Percentiles rank a stretch among this genome's conserved stretches.
phyloP scores from a whole-genome alignment of 2,888 invertebrate species.

The Dorcus hopei region DNA sequence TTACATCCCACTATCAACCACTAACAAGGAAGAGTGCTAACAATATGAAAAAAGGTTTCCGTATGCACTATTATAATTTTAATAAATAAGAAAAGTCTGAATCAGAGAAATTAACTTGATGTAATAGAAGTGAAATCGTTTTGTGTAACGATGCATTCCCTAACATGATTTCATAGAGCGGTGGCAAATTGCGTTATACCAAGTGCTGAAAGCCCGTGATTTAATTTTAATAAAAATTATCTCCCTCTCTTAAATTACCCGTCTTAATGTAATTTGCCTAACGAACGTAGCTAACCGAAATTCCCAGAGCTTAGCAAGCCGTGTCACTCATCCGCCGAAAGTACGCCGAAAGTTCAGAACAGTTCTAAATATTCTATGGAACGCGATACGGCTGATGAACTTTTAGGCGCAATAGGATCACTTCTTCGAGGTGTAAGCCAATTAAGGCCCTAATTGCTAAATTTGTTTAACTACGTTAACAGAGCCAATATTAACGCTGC shows the following conservation, averaged over 20 bases:
- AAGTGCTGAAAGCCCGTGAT: slow-evolving; percentile 32
- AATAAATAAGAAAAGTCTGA: no score
- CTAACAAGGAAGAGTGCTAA: no score
- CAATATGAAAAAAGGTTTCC: no score
- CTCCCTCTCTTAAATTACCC: slow-evolving; percentile 35
- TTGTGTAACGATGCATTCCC: slow-evolving; percentile 27
- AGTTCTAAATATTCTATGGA: slow-evolving; percentile 35
- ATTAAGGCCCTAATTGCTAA: slow-evolving; percentile 33
- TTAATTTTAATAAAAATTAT: slow-evolving; percentile 40
- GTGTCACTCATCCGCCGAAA: slow-evolving; percentile 34
- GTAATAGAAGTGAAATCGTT: background rate
- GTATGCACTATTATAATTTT: no score
- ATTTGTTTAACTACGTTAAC: slow-evolving; percentile 32
- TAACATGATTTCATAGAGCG: slow-evolving; percentile 26
- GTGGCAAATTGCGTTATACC: slow-evolving; percentile 27
- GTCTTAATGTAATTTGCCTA: slow-evolving; percentile 39
- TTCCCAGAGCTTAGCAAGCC: slow-evolving; percentile 33
- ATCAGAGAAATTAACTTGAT: no score
- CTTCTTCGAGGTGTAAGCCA: slow-evolving; percentile 32
- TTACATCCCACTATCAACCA: no score
- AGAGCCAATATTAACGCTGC: slow-evolving; percentile 28
- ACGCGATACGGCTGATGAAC: slow-evolving; percentile 32
- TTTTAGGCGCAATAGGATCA: slow-evolving; percentile 29
- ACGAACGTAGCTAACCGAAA: slow-evolving; percentile 38
- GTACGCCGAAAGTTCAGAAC: slow-evolving; percentile 31